These are phyloP conservation scores for Ceratotherium simum DNA, from an alignment of 2,113 vertebrate genomes.

Conservation along the genomic window DNA sequence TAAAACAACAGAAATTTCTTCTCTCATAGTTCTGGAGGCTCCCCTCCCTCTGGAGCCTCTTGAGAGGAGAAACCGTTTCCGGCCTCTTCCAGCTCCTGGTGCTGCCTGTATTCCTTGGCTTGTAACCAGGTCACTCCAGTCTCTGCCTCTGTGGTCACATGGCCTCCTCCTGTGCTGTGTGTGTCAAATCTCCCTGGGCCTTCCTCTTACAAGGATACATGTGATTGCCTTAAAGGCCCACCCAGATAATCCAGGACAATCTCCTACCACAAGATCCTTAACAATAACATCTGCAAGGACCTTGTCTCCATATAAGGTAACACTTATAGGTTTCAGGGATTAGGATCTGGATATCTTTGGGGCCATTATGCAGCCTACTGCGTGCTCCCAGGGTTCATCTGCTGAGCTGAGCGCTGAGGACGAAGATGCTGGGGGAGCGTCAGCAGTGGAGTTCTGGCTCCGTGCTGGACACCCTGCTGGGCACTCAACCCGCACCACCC, in stretches of 20 bases:
- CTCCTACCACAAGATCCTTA: neutral
- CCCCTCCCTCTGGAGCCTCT: neutral
- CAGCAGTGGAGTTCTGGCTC: neutral
- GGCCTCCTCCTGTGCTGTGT: neutral
- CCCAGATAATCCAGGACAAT: neutral
- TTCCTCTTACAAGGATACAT: neutral
- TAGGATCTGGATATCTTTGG: neutral
- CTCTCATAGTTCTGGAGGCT: neutral
- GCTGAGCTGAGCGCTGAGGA: neutral
- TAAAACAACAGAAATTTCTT: neutral
- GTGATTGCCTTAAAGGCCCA: neutral
- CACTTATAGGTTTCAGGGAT: neutral
- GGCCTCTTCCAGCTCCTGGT: neutral
- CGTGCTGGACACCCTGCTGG: neutral
- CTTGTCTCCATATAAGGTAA: neutral
- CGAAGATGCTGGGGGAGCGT: neutral
- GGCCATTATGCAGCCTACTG: neutral
- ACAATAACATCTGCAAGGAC: neutral
- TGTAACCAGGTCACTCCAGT: too few relatives aligned
- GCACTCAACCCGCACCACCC: neutral
- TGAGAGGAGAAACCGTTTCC: neutral
- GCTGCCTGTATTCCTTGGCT: too few relatives aligned
- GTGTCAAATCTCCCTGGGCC: too few relatives aligned
- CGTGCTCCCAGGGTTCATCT: neutral
- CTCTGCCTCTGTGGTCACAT: neutral